Evolutionary conservation across 1,140 invertebrate genomes (phyloP), one percentile per base, ranked within the genome.

Genomic region (Eupeodes corollae): DNA sequence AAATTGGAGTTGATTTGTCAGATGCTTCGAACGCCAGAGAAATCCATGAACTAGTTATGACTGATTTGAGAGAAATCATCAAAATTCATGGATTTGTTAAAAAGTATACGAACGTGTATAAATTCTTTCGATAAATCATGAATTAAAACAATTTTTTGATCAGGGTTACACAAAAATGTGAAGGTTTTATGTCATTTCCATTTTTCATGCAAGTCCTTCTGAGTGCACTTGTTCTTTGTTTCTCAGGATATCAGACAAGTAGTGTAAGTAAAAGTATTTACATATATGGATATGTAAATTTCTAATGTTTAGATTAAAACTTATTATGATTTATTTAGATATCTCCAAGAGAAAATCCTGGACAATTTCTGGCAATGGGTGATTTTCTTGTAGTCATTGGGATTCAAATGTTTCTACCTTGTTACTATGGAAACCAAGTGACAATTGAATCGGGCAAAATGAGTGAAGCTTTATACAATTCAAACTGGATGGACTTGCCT

Each of bases 191-290:
- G 0, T 64, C 62, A 1, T 51, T 55, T 2, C 58, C 62, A 6
- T 48, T 62, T 6, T 48, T 65, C 12, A 57, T 58, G 0, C 62
- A 65, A 15, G 59, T 65, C 12, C 38, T 65, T n/a, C 40, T 65
- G 6, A 64, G 62, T 39, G 62, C 59, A 2, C 56, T 65, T 15
- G 62, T 65, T n/a, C 58, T 65, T 18, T 65, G 62, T 47, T 64
- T 65, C 13, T 57, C 55, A n/a, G 59, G 59, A 15, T 64, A 57
- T 48, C 56, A 59, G 1, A 42, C 64, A 11, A 52, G 56, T 40
- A 11, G 46, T 57, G 45, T 57, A 49, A 58, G 18, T 26, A 26
- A 26, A 26, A 26, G 21, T 26, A 26, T 26, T 3, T 45, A 9
- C 18, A n/a, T n/a, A 14, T 19, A n/a, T 39, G 37, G 11, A 12